Evolutionary conservation across 2,113 vertebrate genomes (phyloP).

Genomic region (Haemorhous mexicanus): DNA sequence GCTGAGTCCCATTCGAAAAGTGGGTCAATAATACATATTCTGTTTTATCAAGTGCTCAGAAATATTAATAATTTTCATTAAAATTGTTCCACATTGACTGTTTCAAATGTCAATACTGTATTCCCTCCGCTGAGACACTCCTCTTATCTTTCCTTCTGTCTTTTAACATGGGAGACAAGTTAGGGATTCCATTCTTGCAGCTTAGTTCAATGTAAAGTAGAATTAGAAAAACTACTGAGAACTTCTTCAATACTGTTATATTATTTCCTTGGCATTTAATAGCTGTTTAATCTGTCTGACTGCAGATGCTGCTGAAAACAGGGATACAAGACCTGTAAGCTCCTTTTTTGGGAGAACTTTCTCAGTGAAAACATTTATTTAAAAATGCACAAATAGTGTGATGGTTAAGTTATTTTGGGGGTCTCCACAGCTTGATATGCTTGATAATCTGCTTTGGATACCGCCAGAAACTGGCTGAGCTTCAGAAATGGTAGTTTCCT

Average conservation of each 20-base stretch:
- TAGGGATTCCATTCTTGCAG: not conserved
- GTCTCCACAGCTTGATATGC: not conserved
- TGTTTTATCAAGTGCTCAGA: not conserved
- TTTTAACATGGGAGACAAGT: not conserved
- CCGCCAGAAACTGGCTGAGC: not conserved
- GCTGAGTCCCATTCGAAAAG: not conserved
- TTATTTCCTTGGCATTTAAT: not conserved
- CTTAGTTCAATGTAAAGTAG: not conserved
- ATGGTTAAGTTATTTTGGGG: not conserved
- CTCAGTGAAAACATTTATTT: slow-evolving; percentile 10
- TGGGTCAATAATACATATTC: not conserved
- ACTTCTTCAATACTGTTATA: not conserved
- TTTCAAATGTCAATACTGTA: not conserved
- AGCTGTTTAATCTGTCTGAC: not conserved
- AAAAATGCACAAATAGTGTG: not conserved
- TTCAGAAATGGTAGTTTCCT: not conserved
- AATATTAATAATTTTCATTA: not conserved
- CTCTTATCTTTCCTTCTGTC: not conserved
- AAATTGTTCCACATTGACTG: not conserved
- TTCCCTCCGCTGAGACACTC: not conserved
- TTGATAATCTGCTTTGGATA: not conserved
- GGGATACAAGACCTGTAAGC: not conserved
- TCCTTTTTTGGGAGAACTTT: not conserved
- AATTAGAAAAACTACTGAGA: not conserved
- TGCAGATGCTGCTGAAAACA: slow-evolving; percentile 27